Conservation (phyloP, 2,113 vertebrate genomes). For the Thinocorus orbignyianus region DNA sequence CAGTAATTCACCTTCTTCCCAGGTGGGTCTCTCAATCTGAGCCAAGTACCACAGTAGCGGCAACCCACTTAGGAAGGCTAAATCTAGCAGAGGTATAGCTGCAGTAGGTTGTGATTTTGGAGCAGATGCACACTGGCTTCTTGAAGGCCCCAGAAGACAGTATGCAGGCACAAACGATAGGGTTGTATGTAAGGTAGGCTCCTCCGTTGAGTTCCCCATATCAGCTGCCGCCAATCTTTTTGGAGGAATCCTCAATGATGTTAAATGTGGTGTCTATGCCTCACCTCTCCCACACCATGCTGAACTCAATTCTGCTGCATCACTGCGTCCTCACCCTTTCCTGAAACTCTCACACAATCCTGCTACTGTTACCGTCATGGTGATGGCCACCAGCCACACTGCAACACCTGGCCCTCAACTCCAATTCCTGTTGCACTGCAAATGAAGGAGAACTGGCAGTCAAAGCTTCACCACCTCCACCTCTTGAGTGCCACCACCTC, state of each 20-base stretch:
- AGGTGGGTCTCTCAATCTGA: slow-evolving; percentile 17
- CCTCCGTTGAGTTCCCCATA: not conserved
- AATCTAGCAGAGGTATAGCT: not conserved
- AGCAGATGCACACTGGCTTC: not conserved
- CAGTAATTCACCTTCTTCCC: not conserved
- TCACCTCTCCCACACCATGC: not conserved
- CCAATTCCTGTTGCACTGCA: not conserved
- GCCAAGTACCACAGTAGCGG: not conserved
- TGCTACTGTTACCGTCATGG: not conserved
- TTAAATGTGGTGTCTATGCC: not conserved
- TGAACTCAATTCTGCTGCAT: not conserved
- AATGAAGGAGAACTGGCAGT: not conserved
- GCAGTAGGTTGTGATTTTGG: not conserved
- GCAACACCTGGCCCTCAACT: not conserved
- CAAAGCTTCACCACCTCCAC: not conserved
- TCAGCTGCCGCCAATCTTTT: not conserved
- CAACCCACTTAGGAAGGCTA: not conserved
- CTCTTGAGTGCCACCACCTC: not conserved
- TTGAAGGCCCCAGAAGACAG: not conserved
- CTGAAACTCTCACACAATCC: not conserved
- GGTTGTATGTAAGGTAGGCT: not conserved
- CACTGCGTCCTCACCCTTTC: not conserved
- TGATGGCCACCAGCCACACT: not conserved
- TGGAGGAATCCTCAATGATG: not conserved
- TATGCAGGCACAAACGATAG: not conserved